Evolutionary conservation across 92 coral and sea anemone species (phyloP).

Genomic region (Heliopora coerulea): DNA sequence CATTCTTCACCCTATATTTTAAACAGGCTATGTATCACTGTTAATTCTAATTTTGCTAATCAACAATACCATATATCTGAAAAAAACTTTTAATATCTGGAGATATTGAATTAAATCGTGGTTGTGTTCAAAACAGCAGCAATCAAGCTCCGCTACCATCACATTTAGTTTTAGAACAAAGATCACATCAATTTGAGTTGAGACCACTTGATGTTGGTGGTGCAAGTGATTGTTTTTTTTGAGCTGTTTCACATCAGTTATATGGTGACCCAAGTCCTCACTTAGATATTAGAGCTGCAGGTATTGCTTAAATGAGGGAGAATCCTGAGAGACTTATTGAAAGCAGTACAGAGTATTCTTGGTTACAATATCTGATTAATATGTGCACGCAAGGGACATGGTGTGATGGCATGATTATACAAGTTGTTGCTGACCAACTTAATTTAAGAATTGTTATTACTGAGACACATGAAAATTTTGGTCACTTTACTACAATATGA

Average conservation of each 20-base stretch:
- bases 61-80: conserved; percentile 9
- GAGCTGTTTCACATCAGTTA: conserved; percentile 51
- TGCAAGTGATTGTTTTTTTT: conserved; percentile 48
- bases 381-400: conserved; percentile 24
- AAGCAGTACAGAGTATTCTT: conserved; percentile 28
- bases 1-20: no score
- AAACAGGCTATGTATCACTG: no score
- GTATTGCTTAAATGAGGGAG: conserved; percentile 44
- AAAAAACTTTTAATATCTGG: neutral
- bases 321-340: conserved; percentile 41
- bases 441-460: conserved; percentile 29
- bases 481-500: conserved; percentile 6
- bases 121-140: conserved; percentile 35
- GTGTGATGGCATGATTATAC: conserved; percentile 35
- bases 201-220: conserved; percentile 46
- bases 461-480: conserved; percentile 40
- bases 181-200: conserved; percentile 34
- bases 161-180: conserved; percentile 30
- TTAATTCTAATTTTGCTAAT: no score
- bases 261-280: conserved; percentile 49
- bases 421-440: conserved; percentile 41
- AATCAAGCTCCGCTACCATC: conserved; percentile 13
- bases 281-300: conserved; percentile 40
- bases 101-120: conserved; percentile 32
- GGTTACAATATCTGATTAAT: conserved; percentile 13